Conservation (phyloP, 1,140 invertebrate genomes). For the Contarinia nasturtii region DNA sequence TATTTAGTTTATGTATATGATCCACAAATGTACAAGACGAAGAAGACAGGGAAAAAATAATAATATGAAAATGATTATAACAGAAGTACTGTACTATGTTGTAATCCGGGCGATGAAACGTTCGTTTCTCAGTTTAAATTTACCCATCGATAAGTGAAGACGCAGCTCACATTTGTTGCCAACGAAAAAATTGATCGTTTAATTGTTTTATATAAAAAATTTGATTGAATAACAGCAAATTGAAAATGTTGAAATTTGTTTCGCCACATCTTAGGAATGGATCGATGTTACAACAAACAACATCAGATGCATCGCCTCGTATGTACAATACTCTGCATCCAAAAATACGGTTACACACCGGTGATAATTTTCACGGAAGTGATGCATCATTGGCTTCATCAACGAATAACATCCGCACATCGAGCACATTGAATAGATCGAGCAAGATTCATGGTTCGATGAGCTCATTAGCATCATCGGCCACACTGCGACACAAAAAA, state of each 20-base stretch:
- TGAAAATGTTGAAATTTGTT: conserved; percentile 11
- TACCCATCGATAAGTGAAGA: no score
- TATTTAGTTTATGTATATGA: background rate
- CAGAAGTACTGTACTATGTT: no score
- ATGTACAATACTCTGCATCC: background rate
- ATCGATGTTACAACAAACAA: conserved; percentile 12
- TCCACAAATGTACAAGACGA: no score
- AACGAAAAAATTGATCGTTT: conserved; percentile 3
- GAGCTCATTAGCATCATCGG: conserved; percentile 11
- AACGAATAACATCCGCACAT: background rate
- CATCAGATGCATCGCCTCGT: conserved; percentile 25
- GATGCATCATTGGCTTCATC: background rate
- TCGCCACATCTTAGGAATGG: conserved; percentile 9
- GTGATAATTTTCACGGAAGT: background rate
- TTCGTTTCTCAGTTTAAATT: no score
- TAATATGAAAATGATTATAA: no score
- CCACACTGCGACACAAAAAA: conserved; percentile 17
- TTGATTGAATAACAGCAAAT: background rate
- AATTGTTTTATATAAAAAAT: no score
- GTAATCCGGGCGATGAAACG: background rate
- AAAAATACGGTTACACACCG: background rate
- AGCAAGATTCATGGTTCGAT: conserved; percentile 11
- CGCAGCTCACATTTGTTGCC: background rate
- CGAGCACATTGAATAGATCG: background rate
- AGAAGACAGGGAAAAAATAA: no score